These are phyloP conservation scores for Athalia cordata DNA, from an alignment of 2,888 invertebrate genomes.

Conservation along the genomic window DNA sequence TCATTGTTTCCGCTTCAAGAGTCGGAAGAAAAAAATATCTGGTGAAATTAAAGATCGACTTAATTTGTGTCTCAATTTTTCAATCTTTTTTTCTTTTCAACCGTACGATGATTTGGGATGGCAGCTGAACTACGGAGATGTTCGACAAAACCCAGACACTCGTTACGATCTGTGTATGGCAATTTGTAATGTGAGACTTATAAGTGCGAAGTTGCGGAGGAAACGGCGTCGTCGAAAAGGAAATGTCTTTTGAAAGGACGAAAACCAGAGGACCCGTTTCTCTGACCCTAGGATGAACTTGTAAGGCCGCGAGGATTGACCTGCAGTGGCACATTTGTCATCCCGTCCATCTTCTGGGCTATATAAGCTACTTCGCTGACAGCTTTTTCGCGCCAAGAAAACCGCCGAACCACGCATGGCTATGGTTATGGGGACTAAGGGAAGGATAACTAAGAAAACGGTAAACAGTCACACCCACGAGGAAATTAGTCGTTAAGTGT, in stretches of 20 bases:
- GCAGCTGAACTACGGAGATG: neutral
- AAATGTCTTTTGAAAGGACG: conserved; percentile 63
- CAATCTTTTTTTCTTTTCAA: neutral
- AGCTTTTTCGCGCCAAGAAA: conserved; percentile 36
- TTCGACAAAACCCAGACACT: conserved; percentile 28
- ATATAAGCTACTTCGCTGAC: conserved; percentile 28
- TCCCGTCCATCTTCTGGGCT: conserved; percentile 58
- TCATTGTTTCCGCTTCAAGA: neutral
- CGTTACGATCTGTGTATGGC: neutral
- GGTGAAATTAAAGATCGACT: too few species aligned
- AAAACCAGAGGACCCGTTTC: conserved; percentile 59
- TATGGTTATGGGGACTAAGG: conserved; percentile 34
- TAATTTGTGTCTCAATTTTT: too few species aligned
- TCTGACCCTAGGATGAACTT: conserved; percentile 47
- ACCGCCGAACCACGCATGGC: neutral
- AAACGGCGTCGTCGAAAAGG: conserved; percentile 52
- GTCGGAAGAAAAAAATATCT: neutral
- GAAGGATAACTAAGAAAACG: conserved; percentile 45
- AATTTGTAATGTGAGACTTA: conserved; percentile 29
- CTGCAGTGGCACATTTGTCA: conserved; percentile 62
- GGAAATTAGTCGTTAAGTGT: conserved; percentile 68
- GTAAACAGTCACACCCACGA: conserved; percentile 56
- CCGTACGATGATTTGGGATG: neutral
- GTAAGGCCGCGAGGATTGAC: conserved; percentile 60
- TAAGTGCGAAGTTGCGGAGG: neutral